A percentile compares a stretch with the other conserved stretches of the same genome.
These are phyloP conservation scores for Drosophila multiciliata DNA, from an alignment of 2,888 invertebrate species.

Conservation along the genomic window DNA sequence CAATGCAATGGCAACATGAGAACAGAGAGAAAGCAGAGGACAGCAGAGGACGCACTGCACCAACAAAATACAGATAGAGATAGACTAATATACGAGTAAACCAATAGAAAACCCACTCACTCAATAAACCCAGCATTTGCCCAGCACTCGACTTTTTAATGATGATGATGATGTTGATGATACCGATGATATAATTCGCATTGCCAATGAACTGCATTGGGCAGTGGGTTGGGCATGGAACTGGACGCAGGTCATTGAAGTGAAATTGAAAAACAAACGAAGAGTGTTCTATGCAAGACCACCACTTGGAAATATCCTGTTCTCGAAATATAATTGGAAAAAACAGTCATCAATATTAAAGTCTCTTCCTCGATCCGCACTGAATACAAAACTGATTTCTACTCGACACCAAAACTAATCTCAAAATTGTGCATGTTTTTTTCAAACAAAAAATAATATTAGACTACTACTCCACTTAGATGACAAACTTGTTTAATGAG, in stretches of 20 bases:
- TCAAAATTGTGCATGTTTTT: neutral
- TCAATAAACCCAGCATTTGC: slow-evolving; percentile 37
- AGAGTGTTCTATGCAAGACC: neutral
- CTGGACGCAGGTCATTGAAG: slow-evolving; percentile 46
- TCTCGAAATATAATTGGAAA: neutral
- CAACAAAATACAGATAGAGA: neutral
- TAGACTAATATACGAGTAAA: slow-evolving; percentile 20
- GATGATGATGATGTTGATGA: slow-evolving; percentile 27
- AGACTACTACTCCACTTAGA: neutral
- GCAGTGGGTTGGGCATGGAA: slow-evolving; percentile 18
- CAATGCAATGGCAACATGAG: slow-evolving; percentile 45
- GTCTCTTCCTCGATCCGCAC: neutral
- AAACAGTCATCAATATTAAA: neutral
- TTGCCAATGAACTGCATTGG: slow-evolving; percentile 16
- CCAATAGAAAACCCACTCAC: slow-evolving; percentile 43
- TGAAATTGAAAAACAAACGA: neutral
- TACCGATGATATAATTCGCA: slow-evolving; percentile 33
- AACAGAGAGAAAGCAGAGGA: slow-evolving; percentile 19
- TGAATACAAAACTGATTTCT: neutral
- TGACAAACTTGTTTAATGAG: neutral
- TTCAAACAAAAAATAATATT: neutral
- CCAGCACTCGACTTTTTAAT: slow-evolving; percentile 22
- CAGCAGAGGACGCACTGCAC: neutral
- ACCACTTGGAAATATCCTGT: neutral
- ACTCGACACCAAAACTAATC: neutral